Base-by-base conservation (phyloP, 2,113 vertebrate genomes). In the Rhea pennata region DNA sequence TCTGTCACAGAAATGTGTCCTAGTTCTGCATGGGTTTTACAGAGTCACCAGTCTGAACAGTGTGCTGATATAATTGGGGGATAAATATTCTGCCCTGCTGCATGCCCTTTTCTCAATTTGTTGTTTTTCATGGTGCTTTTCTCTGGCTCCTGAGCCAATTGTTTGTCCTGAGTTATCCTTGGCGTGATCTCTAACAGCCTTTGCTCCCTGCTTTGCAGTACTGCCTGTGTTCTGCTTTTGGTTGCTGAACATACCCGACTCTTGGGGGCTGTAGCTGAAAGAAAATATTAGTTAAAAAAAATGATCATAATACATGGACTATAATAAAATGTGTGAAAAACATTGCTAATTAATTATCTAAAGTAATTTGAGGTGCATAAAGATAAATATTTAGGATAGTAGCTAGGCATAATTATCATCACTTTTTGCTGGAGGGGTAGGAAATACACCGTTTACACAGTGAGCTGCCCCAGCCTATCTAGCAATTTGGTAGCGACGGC, bases 1-100 rank as follows among this genome's bases (percentile, higher is more conserved):
- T 64, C 3, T 54, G 2, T 90, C 78, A 71, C 71, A 42, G 51
- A 91, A 84, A 91, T 48, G 16, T 15, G 61, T 83, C 69, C n/a
- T 56, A 54, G 14, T 74, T 90, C 5, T 2, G 31, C 42, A 61
- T 5, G 58, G 26, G 36, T 23, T 90, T 94, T 81, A 88, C 8
- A 79, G 69, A n/a, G 53, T 58, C 64, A 90, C 53, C 40, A 62
- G 36, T 91, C 62, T 58, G 81, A 93, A 91, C 15, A 88, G 36
- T 39, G 44, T 12, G 17, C 69, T 84, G 66, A n/a, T 80, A 13
- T 85, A 87, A 76, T 1, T 84, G 48, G 5, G 13, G 50, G 50
- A 96, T 92, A 88, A 93, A 89, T 66, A 94, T 23, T 67, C n/a
- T 87, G 56, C 73, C 61, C 46, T 48, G 10, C 48, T 88, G 22